Evolutionary conservation across 2,113 vertebrate species (phyloP).

Genomic region (Carassius auratus): DNA sequence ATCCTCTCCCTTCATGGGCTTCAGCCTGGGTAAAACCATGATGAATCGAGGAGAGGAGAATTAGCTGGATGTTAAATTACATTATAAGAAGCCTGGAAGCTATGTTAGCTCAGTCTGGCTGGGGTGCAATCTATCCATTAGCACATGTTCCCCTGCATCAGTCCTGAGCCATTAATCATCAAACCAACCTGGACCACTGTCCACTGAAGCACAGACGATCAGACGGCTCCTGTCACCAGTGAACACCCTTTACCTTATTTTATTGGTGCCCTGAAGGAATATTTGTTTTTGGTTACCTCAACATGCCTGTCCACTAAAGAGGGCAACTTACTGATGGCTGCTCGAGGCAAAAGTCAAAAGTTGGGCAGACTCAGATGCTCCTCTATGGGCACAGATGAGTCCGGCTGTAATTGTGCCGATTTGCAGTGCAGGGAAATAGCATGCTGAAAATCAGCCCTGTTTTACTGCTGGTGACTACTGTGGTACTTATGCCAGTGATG

Average conservation of each 20-base stretch:
- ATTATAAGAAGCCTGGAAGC: constrained; percentile 47
- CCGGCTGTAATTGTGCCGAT: neutral
- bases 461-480: neutral
- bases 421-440: neutral
- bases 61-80: constrained; percentile 40
- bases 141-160: constrained; percentile 60
- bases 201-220: neutral
- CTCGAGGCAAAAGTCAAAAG: neutral
- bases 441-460: neutral
- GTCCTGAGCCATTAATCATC: constrained; percentile 64
- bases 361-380: neutral
- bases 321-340: neutral
- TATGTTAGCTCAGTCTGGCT: constrained; percentile 46
- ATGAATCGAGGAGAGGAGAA: constrained; percentile 24
- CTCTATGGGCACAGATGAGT: neutral
- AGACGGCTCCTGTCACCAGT: constrained; percentile 12
- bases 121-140: constrained; percentile 62
- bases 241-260: constrained; percentile 23
- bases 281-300: constrained; percentile 24
- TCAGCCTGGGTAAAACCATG: constrained; percentile 19
- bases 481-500: neutral
- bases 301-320: constrained; percentile 5
- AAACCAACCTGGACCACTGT: constrained; percentile 29
- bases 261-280: constrained; percentile 22
- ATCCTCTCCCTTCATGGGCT: constrained; percentile 17